Evolutionary conservation across 2,797 vertebrate species (phyloP).

Genomic region (Malacoctenus gilli): DNA sequence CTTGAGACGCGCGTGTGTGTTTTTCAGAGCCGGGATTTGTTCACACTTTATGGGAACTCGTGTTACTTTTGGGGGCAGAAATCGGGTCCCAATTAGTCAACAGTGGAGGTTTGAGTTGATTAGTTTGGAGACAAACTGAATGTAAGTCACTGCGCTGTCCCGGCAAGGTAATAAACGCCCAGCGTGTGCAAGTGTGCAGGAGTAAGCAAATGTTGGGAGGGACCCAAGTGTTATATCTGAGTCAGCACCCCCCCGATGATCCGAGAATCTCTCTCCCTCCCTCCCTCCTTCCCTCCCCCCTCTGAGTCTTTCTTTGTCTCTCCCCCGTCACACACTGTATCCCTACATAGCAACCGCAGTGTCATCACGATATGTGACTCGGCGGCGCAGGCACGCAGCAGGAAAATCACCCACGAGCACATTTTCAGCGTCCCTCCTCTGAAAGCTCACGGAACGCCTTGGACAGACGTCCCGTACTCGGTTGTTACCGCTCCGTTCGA

Average conservation of each 20-base stretch:
- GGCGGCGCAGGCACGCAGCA: slow-evolving; percentile 20
- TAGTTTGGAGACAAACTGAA: too few species aligned
- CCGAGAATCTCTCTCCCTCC: slow-evolving; percentile 22
- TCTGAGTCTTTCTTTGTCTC: slow-evolving; percentile 5
- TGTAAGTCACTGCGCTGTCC: too few species aligned
- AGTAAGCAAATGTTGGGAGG: slow-evolving; percentile 30
- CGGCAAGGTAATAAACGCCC: too few species aligned
- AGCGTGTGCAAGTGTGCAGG: slow-evolving; percentile 13
- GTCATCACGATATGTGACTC: slow-evolving; percentile 14
- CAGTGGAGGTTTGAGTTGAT: too few species aligned
- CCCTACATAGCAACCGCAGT: slow-evolving; percentile 20
- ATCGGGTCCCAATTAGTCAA: too few species aligned
- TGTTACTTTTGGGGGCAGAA: too few species aligned
- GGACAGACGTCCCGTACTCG: too few species aligned
- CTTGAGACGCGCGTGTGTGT: slow-evolving; percentile 22
- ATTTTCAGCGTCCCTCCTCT: slow-evolving; percentile 1
- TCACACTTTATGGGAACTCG: too few species aligned
- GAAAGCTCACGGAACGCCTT: too few species aligned
- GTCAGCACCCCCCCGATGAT: slow-evolving; percentile 55
- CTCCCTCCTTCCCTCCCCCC: not conserved
- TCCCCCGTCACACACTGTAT: slow-evolving; percentile 2
- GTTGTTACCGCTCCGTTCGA: too few species aligned
- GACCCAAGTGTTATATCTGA: slow-evolving; percentile 57
- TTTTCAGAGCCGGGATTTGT: too few species aligned
- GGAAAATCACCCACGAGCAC: slow-evolving; percentile 3